These are phyloP conservation scores for Sander vitreus DNA, from an alignment of 2,113 vertebrate species.

Conservation along the genomic window DNA sequence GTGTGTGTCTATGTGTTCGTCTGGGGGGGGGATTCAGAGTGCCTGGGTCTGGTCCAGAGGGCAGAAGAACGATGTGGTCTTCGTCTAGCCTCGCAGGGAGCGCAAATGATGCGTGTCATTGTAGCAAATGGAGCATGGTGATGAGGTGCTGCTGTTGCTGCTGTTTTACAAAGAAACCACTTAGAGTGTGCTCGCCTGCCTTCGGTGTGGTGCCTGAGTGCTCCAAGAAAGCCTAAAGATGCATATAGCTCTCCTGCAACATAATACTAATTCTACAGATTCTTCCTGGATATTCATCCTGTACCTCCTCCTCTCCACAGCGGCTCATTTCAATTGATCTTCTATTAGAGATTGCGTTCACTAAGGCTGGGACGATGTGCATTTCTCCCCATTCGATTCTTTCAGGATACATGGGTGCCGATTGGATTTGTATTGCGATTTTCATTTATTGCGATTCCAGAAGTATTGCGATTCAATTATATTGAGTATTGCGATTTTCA, in stretches of 20 bases:
- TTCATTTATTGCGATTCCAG: too few relatives aligned
- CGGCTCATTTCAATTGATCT: not conserved
- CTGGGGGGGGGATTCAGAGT: not conserved
- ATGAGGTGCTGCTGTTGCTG: constrained; percentile 65
- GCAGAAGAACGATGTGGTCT: constrained; percentile 26
- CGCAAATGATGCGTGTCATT: constrained; percentile 71
- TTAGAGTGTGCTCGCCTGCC: constrained; percentile 21
- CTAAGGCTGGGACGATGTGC: too few relatives aligned
- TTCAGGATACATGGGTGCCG: too few relatives aligned
- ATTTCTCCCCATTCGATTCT: too few relatives aligned
- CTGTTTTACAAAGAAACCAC: constrained; percentile 56
- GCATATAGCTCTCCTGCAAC: not conserved
- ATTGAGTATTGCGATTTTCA: too few relatives aligned
- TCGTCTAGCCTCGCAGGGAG: constrained; percentile 52
- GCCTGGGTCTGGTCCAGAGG: constrained; percentile 43
- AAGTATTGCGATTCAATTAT: too few relatives aligned
- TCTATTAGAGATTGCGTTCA: not conserved
- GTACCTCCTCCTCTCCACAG: not conserved
- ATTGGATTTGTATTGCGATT: too few relatives aligned
- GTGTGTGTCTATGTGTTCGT: not conserved
- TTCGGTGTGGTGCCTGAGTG: constrained; percentile 16
- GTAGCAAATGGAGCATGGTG: constrained; percentile 74
- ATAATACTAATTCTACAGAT: not conserved
- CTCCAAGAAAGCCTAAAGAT: constrained; percentile 19
- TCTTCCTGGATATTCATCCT: not conserved